Conservation (phyloP, 1,140 invertebrate species). For the Aporrectodea caliginosa region DNA sequence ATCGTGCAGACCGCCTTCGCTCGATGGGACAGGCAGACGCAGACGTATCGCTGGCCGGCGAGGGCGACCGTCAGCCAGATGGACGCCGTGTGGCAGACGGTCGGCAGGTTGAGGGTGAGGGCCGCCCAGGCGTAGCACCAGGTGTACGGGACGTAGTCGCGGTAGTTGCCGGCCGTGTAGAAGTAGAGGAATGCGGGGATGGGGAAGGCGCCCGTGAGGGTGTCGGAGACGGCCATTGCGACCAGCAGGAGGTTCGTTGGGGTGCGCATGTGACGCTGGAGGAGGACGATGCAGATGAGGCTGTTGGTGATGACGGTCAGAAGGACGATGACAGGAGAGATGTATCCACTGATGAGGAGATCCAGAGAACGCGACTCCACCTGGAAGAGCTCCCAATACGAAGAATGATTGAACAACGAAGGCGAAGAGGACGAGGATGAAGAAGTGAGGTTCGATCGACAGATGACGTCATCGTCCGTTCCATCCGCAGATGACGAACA, state of each 20-base stretch:
- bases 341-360: constrained; percentile 37
- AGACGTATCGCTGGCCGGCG: constrained; percentile 90
- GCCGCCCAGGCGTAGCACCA: constrained; percentile 32
- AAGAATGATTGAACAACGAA: no score
- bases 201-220: constrained; percentile 74
- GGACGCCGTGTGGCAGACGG: constrained; percentile 64
- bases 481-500: no score
- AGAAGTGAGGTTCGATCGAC: no score
- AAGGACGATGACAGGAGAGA: constrained; percentile 74
- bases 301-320: constrained; percentile 76
- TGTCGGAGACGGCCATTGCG: constrained; percentile 69
- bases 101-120: constrained; percentile 50
- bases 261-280: constrained; percentile 66
- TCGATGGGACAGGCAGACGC: constrained; percentile 84
- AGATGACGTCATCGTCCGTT: no score
- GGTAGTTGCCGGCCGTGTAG: constrained; percentile 1
- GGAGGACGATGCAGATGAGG: constrained; percentile 69
- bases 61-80: constrained; percentile 91
- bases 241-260: constrained; percentile 73
- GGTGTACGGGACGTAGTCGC: constrained; percentile 5
- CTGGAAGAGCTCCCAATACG: no score
- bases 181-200: constrained; percentile 59
- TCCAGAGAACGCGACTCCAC: not conserved
- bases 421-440: no score
- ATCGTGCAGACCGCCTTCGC: constrained; percentile 79